Conservation (phyloP, 2,888 invertebrate species). For the Dromius quadrimaculatus region DNA sequence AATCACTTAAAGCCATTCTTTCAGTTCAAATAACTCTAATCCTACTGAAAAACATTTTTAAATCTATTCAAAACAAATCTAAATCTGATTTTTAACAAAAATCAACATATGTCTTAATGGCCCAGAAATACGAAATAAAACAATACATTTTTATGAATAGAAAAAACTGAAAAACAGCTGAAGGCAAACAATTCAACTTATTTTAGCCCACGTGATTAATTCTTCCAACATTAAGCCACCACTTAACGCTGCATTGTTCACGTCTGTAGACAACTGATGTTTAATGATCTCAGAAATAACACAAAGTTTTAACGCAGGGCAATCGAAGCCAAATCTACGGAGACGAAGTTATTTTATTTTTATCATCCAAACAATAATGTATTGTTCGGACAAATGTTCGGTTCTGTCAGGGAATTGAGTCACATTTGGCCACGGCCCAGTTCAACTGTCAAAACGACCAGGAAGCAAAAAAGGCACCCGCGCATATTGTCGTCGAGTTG, state of each 20-base stretch:
- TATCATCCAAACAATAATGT: slow-evolving; percentile 32
- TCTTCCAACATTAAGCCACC: slow-evolving; percentile 19
- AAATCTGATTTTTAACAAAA: slow-evolving; percentile 12
- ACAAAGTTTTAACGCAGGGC: slow-evolving; percentile 18
- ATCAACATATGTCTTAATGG: slow-evolving; percentile 22
- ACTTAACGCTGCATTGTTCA: slow-evolving; percentile 23
- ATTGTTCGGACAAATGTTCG: slow-evolving; percentile 31
- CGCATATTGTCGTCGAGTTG: not conserved
- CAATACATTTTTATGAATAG: slow-evolving; percentile 10
- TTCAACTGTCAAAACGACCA: slow-evolving; percentile 7
- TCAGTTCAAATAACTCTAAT: slow-evolving; percentile 8
- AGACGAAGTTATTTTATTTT: slow-evolving; percentile 18
- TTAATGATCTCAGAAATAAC: slow-evolving; percentile 42
- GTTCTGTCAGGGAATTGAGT: slow-evolving; percentile 17
- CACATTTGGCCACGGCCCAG: slow-evolving; percentile 32
- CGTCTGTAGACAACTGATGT: not conserved
- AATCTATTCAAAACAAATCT: slow-evolving; percentile 1
- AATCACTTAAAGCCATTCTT: slow-evolving; percentile 2
- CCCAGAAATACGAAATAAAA: slow-evolving; percentile 16
- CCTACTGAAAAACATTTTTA: slow-evolving; percentile 14
- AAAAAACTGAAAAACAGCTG: slow-evolving; percentile 16
- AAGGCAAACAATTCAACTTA: slow-evolving; percentile 7
- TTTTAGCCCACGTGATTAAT: slow-evolving; percentile 16
- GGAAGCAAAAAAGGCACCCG: slow-evolving; percentile 28
- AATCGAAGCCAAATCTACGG: slow-evolving; percentile 33